A percentile compares a stretch with the other conserved stretches of the same genome.
phyloP scores from a whole-genome alignment of 2,888 invertebrate genomes.

The Polia nebulosa region DNA sequence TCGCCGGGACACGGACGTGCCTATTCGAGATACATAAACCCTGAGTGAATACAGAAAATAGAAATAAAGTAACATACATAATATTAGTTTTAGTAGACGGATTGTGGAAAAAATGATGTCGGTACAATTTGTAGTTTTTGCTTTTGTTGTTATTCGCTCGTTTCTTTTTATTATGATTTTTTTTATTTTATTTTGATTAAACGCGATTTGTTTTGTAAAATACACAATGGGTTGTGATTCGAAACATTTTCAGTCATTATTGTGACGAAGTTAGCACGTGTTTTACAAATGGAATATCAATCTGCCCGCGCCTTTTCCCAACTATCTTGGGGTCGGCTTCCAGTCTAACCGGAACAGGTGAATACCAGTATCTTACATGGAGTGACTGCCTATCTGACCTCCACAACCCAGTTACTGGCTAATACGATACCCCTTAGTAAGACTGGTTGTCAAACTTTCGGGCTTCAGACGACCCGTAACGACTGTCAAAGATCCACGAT shows the following conservation, averaged over 20 bases:
- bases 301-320: too few relatives aligned
- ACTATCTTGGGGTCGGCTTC: too few relatives aligned
- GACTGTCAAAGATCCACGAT: too few relatives aligned
- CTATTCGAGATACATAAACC: constrained; percentile 91
- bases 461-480: too few relatives aligned
- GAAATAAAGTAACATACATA: constrained; percentile 91
- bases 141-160: constrained; percentile 72
- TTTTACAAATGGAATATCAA: background rate
- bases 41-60: constrained; percentile 91
- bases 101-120: constrained; percentile 81
- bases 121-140: constrained; percentile 67
- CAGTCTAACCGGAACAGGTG: too few relatives aligned
- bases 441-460: too few relatives aligned
- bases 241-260: constrained; percentile 2
- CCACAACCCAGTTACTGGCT: too few relatives aligned
- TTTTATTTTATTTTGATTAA: too few relatives aligned
- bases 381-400: too few relatives aligned
- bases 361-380: too few relatives aligned
- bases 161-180: constrained; percentile 61
- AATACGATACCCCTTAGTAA: too few relatives aligned
- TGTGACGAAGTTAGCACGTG: background rate
- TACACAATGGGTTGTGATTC: constrained; percentile 3
- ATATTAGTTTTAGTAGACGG: constrained; percentile 88
- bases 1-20: constrained; percentile 88
- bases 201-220: constrained; percentile 53